Evolutionary conservation across 1,140 invertebrate species (phyloP).

Genomic region (Himalopsyche phryganea): DNA sequence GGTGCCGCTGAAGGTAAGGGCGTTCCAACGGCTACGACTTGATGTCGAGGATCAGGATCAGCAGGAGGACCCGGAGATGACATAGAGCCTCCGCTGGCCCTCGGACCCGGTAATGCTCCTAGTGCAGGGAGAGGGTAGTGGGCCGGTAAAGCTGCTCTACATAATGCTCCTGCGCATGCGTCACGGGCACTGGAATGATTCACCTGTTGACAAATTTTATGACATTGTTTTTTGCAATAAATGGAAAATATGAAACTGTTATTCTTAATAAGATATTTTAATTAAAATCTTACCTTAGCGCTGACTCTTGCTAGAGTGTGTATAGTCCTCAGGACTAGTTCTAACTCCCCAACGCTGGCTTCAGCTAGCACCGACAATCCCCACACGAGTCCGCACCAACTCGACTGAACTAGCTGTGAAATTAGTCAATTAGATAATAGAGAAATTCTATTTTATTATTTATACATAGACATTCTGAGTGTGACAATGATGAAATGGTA

Average conservation of each 20-base stretch:
- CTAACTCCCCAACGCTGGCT: slow-evolving; percentile 91
- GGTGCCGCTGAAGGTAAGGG: slow-evolving; percentile 80
- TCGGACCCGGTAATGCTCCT: slow-evolving; percentile 56
- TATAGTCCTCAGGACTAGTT: slow-evolving; percentile 87
- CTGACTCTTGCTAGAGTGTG: slow-evolving; percentile 72
- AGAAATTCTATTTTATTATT: not conserved
- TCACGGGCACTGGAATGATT: slow-evolving; percentile 62
- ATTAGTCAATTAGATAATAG: too few species aligned
- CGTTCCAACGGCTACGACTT: slow-evolving; percentile 92
- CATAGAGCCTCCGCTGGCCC: slow-evolving; percentile 48
- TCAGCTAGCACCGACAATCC: slow-evolving; percentile 89
- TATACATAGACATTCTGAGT: too few species aligned
- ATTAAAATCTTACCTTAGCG: slow-evolving; percentile 46
- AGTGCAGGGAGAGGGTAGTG: slow-evolving; percentile 91
- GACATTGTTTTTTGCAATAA: not conserved
- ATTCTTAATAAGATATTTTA: too few species aligned
- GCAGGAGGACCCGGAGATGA: slow-evolving; percentile 45
- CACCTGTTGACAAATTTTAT: slow-evolving; percentile 36
- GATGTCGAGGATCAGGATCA: slow-evolving; percentile 71
- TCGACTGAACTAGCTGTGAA: slow-evolving; percentile 83
- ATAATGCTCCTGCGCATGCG: slow-evolving; percentile 90
- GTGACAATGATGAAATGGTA: too few species aligned
- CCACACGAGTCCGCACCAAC: slow-evolving; percentile 91
- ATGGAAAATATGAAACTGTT: too few species aligned
- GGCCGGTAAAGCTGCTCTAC: slow-evolving; percentile 90